A percentile compares a stretch with the other conserved stretches of the same genome.
phyloP scores from a whole-genome alignment of 2,797 vertebrate species.

The Neosilurus mollespiculum region DNA sequence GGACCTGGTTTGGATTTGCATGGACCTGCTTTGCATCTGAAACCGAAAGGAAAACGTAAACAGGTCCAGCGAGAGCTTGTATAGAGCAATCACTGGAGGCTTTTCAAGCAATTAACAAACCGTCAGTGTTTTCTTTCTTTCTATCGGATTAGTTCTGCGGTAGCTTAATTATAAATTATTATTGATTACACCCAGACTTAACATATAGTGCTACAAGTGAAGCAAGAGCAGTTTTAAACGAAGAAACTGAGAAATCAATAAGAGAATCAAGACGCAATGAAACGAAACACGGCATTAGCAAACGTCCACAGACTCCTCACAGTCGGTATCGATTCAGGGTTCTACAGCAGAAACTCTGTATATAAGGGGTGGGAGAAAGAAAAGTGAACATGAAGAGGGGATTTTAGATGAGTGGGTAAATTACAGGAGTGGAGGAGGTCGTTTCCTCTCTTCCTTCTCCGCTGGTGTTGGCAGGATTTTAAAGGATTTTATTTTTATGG shows the following conservation, averaged over 20 bases:
- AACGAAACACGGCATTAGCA: slow-evolving; percentile 14
- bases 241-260: slow-evolving; percentile 26
- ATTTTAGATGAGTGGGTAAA: slow-evolving; percentile 10
- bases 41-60: slow-evolving; percentile 25
- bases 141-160: slow-evolving; percentile 9
- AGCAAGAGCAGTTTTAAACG: neutral
- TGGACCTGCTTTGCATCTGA: slow-evolving; percentile 39
- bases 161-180: slow-evolving; percentile 18
- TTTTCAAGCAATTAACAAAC: neutral
- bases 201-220: neutral
- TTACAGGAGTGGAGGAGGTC: slow-evolving; percentile 15
- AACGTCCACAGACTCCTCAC: neutral
- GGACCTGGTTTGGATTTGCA: slow-evolving; percentile 41
- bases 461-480: slow-evolving; percentile 35
- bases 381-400: neutral
- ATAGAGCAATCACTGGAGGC: neutral
- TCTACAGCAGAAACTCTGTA: slow-evolving; percentile 17
- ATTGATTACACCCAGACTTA: neutral
- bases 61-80: neutral
- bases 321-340: neutral
- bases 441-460: slow-evolving; percentile 8
- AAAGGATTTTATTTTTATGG: slow-evolving; percentile 39
- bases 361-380: neutral
- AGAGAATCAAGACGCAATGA: slow-evolving; percentile 9
- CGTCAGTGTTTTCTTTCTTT: neutral